Evolutionary conservation across 2,797 vertebrate species (phyloP).

Genomic region (Aplochiton taeniatus): DNA sequence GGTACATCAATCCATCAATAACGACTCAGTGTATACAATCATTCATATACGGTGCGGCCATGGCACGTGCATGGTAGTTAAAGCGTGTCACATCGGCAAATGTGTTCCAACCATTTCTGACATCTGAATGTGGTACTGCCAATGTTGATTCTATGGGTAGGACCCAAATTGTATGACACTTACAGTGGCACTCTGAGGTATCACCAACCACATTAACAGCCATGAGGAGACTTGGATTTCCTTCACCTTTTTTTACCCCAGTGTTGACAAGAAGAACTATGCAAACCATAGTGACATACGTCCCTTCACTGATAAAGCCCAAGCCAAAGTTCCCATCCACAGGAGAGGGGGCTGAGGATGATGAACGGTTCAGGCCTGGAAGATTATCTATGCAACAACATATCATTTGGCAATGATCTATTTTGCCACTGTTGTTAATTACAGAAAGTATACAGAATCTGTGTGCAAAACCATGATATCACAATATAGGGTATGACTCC

Average conservation of each 20-base stretch:
- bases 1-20: too few species aligned
- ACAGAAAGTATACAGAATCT: conserved; percentile 67
- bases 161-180: not conserved
- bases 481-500: conserved; percentile 72
- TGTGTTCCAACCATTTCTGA: conserved; percentile 21
- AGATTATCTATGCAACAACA: conserved; percentile 59
- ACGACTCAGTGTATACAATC: conserved; percentile 28
- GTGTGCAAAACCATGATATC: conserved; percentile 70
- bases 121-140: conserved; percentile 31
- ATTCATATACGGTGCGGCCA: conserved; percentile 30
- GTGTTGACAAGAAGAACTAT: conserved; percentile 15
- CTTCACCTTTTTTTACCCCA: conserved; percentile 16
- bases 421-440: conserved; percentile 71
- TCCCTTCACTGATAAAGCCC: conserved; percentile 25
- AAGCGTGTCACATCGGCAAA: conserved; percentile 43
- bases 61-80: conserved; percentile 52
- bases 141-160: conserved; percentile 21
- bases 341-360: conserved; percentile 33
- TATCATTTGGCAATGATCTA: conserved; percentile 70
- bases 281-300: conserved; percentile 16
- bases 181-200: not conserved
- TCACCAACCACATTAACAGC: not conserved
- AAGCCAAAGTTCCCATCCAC: conserved; percentile 41
- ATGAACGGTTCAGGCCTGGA: conserved; percentile 44
- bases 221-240: conserved; percentile 4